Evolutionary conservation across 2,888 invertebrate species (phyloP).

Genomic region (Agapetus fuscipes): DNA sequence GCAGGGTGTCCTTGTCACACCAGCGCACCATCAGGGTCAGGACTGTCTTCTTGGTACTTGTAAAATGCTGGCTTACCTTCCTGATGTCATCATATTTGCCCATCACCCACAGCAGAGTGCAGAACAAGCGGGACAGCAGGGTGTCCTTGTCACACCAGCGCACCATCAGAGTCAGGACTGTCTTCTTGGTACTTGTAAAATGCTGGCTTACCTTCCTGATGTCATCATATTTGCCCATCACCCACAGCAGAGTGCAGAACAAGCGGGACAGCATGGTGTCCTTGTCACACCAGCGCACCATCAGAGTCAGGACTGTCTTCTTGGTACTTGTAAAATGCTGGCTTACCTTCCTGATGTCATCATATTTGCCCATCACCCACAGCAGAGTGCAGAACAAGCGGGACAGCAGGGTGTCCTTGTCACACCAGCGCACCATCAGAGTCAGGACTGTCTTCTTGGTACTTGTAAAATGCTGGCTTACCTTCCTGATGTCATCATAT

Average conservation of each 20-base stretch:
- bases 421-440: conserved; percentile 57
- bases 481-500: conserved; percentile 37
- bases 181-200: no score
- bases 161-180: conserved; percentile 53
- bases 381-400: conserved; percentile 55
- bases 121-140: conserved; percentile 51
- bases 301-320: conserved; percentile 49
- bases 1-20: conserved; percentile 54
- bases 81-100: conserved; percentile 41
- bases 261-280: conserved; percentile 54
- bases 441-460: conserved; percentile 48
- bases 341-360: conserved; percentile 36
- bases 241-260: conserved; percentile 56
- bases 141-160: conserved; percentile 59
- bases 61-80: no score
- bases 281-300: conserved; percentile 58
- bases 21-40: conserved; percentile 56
- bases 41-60: no score
- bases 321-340: no score
- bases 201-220: conserved; percentile 38
- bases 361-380: conserved; percentile 54
- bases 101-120: conserved; percentile 59
- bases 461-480: no score
- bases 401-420: conserved; percentile 54
- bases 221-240: conserved; percentile 47